Evolutionary conservation across 2,888 invertebrate species (phyloP).

Genomic region (Bellardia pandia): DNA sequence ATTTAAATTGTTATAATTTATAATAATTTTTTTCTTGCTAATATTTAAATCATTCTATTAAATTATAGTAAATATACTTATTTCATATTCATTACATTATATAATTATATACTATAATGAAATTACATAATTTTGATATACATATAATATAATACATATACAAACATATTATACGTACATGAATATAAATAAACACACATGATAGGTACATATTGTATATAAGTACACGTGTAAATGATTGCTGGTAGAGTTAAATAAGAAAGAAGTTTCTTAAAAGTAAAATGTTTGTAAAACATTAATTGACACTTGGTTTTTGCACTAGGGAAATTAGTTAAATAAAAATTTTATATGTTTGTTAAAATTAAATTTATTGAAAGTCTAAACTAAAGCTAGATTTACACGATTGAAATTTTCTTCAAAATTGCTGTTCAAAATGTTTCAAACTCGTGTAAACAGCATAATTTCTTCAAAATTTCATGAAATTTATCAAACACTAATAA

Average conservation of each 20-base stretch:
- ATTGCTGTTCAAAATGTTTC: too few species aligned
- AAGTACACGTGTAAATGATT: background rate
- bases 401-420: too few species aligned
- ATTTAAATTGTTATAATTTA: constrained; percentile 39
- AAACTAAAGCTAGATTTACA: too few species aligned
- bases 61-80: constrained; percentile 57
- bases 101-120: constrained; percentile 4
- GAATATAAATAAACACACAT: background rate
- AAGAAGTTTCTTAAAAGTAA: background rate
- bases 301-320: background rate
- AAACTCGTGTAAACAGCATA: too few species aligned
- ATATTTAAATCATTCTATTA: constrained; percentile 51
- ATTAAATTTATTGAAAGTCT: too few species aligned
- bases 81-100: constrained; percentile 1
- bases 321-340: background rate
- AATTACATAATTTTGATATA: constrained; percentile 10
- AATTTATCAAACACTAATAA: too few species aligned
- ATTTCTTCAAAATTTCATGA: too few species aligned
- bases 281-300: background rate
- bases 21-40: constrained; percentile 28
- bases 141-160: background rate
- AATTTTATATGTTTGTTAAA: background rate
- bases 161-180: background rate
- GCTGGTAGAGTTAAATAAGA: background rate
- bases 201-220: background rate